Base-by-base conservation (phyloP, 2,797 vertebrate genomes). In the Xiphorhynchus erythropygius region DNA sequence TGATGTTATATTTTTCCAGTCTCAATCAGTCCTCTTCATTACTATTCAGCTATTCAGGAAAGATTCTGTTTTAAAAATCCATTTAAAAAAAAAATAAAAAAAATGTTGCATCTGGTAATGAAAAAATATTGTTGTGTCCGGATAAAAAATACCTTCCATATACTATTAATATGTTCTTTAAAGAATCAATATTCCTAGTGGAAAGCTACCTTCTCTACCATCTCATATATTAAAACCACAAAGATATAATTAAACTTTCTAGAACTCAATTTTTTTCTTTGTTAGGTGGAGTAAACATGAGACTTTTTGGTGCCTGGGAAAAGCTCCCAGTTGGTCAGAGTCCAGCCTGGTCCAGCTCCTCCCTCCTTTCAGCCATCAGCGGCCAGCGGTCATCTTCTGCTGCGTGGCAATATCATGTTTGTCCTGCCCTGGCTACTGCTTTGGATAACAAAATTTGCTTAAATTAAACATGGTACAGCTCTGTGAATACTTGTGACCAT, bases 401-500 rank as follows among this genome's bases (percentile, higher is more conserved):
- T 81, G 23, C 13, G 8, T 13, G n/a, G 39, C n/a, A 63, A 1
- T 39, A n/a, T 14, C 35, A 8, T 7, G 16, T 22, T 68, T 73
- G 13, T n/a, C 12, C 70, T 92, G 30, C 15, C 14, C n/a, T 79
- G 79, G 30, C 19, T 42, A 2, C 30, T 46, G 33, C 22, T 82
- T 47, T 55, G 32, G 23, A 24, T 44, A 64, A 64, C 10, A 63
- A 74, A 50, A 39, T 35, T 21, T 56, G 15, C 14, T 75, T n/a
- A 52, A 73, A 64, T 46, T 15, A 21, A 41, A 6, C 0, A 0
- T 10, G 7, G 10, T 44, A 14, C 8, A 46, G 6, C 46, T 53
- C 46, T 83, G 21, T 60, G 56, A 37, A 49, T 56, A n/a, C 17
- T 11, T 78, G 18, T 50, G 53, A n/a, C 18, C 18, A 0, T 23